Base-by-base conservation (phyloP, 1,140 invertebrate species). In the Orchesella cincta region DNA sequence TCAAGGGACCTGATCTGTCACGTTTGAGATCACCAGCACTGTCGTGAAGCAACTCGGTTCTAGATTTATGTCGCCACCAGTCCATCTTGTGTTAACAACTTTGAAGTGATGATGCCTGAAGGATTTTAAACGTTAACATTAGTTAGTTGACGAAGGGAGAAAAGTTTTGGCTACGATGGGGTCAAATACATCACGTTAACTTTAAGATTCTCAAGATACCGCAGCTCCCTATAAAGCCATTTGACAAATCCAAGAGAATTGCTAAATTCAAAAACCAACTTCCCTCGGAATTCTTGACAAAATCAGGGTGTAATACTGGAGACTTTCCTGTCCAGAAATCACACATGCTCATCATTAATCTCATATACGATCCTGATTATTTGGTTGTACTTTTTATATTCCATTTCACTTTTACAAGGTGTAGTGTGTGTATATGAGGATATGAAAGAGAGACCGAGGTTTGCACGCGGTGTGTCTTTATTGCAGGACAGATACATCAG, bases 221-320 rank as follows among this genome's bases (percentile, higher is more conserved):
- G 71, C 71, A 28, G 36, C 28, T n/a, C 76, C 76, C 33, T 70
- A 26, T 74, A 77, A 29, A 54, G 23, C 76, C 76, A 77, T 64
- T 77, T 57, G 0, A 77, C 76, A 14, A 35, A 8, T 0, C 33
- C 71, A 1, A 29, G 8, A 20, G 39, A 57, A 29, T 33, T 74
- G 23, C 76, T 77, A 54, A 71, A 77, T 51, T 77, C 76, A n/a
- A 77, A 74, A 70, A 77, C 72, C n/a, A 8, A 74, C 46, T 18
- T 74, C 76, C n/a, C 71, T 26, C 1, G 33, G 51, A 3, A 73
- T 74, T 64, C 73, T 73, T 14, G 76, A 33, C 28, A 72, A 72
- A 51, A 74, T 74, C 29, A 77, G 39, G 12, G 73, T 74, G 46
- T 77, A 77, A 26, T 36, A 73, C 2, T 29, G 52, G n/a, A 73